These are phyloP conservation scores for Oplegnathus fasciatus DNA, from an alignment of 2,113 vertebrate genomes.

Conservation along the genomic window DNA sequence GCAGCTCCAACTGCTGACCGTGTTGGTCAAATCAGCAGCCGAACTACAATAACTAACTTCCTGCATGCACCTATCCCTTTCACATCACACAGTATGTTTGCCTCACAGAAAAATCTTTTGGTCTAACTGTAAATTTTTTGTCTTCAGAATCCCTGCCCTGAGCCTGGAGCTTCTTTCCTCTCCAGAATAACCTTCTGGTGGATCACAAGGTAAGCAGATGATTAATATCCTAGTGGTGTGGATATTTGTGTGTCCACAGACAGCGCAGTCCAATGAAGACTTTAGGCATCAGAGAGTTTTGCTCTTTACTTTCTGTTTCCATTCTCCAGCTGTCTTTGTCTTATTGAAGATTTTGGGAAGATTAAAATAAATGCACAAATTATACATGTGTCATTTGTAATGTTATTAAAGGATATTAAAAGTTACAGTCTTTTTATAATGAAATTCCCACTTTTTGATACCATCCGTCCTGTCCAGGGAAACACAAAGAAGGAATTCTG, in stretches of 20 bases:
- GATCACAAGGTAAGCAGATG: conserved; percentile 90
- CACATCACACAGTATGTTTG: background rate
- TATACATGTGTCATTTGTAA: background rate
- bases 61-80: background rate
- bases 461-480: background rate
- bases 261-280: background rate
- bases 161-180: conserved; percentile 91
- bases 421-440: background rate
- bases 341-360: background rate
- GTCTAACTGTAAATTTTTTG: background rate
- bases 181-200: conserved; percentile 97
- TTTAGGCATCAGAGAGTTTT: too few species aligned
- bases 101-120: background rate
- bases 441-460: background rate
- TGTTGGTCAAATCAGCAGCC: background rate
- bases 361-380: background rate
- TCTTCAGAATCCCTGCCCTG: conserved; percentile 93
- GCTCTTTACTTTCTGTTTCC: background rate
- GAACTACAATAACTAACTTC: background rate
- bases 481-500: too few species aligned
- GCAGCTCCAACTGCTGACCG: background rate
- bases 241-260: background rate
- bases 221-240: background rate
- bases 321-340: background rate
- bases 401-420: background rate